A percentile compares a stretch with the other conserved stretches of the same genome.
Conservation (phyloP, 1,140 invertebrate genomes). For the Drosophila arizonae region DNA sequence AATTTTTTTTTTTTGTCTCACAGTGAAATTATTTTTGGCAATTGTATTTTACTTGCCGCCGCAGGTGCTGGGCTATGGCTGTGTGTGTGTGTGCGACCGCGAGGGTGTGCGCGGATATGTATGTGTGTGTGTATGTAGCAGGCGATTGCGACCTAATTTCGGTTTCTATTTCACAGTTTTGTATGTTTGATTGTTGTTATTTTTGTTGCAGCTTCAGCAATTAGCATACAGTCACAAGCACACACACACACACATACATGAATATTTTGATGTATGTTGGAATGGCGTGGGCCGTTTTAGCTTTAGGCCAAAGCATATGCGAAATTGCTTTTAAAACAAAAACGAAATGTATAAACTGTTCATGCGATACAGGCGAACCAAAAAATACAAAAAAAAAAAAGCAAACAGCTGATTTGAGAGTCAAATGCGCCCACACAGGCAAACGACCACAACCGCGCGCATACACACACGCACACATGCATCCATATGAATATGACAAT, state of each 20-base stretch:
- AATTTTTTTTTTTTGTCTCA: slow-evolving; percentile 50
- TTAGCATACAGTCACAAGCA: slow-evolving; percentile 34
- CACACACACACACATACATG: not conserved
- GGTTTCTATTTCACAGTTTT: slow-evolving; percentile 46
- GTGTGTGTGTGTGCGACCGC: not conserved
- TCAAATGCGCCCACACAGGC: slow-evolving; percentile 38
- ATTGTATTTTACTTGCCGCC: slow-evolving; percentile 55
- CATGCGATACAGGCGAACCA: not conserved
- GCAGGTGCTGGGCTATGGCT: slow-evolving; percentile 14
- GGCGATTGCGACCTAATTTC: slow-evolving; percentile 64
- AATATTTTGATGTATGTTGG: slow-evolving; percentile 7
- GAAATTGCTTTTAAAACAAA: slow-evolving; percentile 36
- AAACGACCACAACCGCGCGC: slow-evolving; percentile 5
- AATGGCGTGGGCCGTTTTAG: slow-evolving; percentile 21
- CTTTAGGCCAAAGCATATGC: slow-evolving; percentile 19
- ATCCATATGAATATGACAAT: not conserved
- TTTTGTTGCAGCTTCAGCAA: slow-evolving; percentile 32
- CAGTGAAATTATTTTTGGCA: slow-evolving; percentile 75
- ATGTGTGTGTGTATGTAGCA: not conserved
- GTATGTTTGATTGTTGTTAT: slow-evolving; percentile 25
- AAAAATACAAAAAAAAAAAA: not conserved
- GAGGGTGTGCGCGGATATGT: too few relatives aligned
- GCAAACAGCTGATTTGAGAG: slow-evolving; percentile 65
- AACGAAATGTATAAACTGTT: slow-evolving; percentile 13
- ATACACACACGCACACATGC: not conserved